Conservation (phyloP, 2,797 vertebrate genomes). For the Leucoraja ocellata region DNA sequence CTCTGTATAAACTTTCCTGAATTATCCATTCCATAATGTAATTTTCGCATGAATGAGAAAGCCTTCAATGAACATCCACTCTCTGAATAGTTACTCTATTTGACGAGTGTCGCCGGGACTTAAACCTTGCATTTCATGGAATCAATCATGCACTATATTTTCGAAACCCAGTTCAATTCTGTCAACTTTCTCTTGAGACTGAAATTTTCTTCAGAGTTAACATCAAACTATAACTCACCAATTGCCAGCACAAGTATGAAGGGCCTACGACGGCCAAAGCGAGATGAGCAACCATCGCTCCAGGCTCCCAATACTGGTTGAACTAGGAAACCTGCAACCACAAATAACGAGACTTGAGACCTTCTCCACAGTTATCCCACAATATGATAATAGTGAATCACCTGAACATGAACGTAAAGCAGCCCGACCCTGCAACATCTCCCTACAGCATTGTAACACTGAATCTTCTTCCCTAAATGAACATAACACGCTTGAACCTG, state of each 20-base stretch:
- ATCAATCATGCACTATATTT: neutral
- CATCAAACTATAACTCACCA: constrained; percentile 60
- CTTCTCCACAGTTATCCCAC: neutral
- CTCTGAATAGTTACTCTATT: neutral
- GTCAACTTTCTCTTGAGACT: neutral
- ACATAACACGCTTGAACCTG: too few species aligned
- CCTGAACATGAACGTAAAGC: neutral
- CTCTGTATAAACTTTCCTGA: neutral
- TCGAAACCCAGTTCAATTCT: neutral
- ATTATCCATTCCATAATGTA: neutral
- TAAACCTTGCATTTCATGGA: neutral
- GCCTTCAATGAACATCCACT: neutral
- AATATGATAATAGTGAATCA: neutral
- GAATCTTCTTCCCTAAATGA: too few species aligned
- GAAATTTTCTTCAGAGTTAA: neutral
- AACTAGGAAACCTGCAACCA: constrained; percentile 79
- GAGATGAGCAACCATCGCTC: constrained; percentile 94
- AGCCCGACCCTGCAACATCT: neutral
- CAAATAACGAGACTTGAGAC: constrained; percentile 24
- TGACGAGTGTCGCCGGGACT: neutral
- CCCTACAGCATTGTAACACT: neutral
- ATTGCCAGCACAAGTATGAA: constrained; percentile 93
- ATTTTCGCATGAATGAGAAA: neutral
- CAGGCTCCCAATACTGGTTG: constrained; percentile 91
- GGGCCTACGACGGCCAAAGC: constrained; percentile 85